Conservation (phyloP, 2,113 vertebrate genomes). For the Sphaerodactylus townsendi region DNA sequence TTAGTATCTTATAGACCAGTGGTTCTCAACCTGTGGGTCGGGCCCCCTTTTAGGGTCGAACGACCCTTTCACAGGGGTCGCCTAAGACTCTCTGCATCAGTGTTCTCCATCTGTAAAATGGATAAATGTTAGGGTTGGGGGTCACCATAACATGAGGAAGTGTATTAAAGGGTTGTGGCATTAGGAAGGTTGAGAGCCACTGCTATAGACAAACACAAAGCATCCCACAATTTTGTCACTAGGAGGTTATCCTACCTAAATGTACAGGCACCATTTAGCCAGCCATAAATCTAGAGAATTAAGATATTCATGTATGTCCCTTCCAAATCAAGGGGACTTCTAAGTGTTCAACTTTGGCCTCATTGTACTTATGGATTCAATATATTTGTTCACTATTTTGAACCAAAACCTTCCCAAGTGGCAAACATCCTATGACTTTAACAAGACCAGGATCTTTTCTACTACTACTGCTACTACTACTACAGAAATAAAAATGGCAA, state of each 20-base stretch:
- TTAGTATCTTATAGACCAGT: slow-evolving; percentile 29
- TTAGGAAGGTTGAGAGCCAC: too few species aligned
- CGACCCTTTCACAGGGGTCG: too few species aligned
- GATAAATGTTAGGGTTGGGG: too few species aligned
- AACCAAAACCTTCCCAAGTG: not conserved
- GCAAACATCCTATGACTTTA: not conserved
- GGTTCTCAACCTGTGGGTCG: too few species aligned
- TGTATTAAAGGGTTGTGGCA: too few species aligned
- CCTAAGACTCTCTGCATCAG: too few species aligned
- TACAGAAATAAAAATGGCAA: slow-evolving; percentile 29
- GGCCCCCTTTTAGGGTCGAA: too few species aligned
- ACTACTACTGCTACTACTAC: too few species aligned
- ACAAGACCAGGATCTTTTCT: not conserved
- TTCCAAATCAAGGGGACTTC: not conserved
- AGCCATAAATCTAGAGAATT: not conserved
- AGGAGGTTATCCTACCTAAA: not conserved
- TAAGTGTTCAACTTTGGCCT: not conserved
- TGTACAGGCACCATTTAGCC: too few species aligned
- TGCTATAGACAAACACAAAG: slow-evolving; percentile 24
- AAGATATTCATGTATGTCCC: not conserved
- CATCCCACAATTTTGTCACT: not conserved
- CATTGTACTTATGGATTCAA: not conserved
- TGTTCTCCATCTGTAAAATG: too few species aligned
- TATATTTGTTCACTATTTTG: not conserved
- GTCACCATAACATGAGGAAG: too few species aligned